A percentile compares a stretch with the other conserved stretches of the same genome.
Evolutionary conservation across 2,888 invertebrate species (phyloP).

Genomic region (Rhorus exstirpatorius): DNA sequence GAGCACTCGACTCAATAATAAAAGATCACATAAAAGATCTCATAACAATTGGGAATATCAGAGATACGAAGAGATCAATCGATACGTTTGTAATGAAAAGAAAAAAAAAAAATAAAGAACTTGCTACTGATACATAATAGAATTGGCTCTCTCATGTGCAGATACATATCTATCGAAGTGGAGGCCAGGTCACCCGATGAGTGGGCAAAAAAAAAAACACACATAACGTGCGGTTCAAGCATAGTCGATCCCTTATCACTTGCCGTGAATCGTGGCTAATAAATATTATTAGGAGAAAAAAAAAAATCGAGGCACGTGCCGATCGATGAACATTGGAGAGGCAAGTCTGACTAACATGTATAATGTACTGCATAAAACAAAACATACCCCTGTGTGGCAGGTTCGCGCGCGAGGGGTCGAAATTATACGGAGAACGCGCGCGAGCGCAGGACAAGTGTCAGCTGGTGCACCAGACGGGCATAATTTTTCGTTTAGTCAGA

Average conservation of each 20-base stretch:
- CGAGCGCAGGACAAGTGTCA: constrained; percentile 50
- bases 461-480: constrained; percentile 48
- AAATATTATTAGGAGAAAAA: constrained; percentile 70
- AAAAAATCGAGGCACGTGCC: constrained; percentile 57
- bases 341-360: constrained; percentile 25
- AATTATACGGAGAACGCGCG: constrained; percentile 43
- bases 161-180: too few species aligned
- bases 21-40: too few species aligned
- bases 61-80: constrained; percentile 19
- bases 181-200: too few species aligned
- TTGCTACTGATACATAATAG: too few species aligned
- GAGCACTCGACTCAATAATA: too few species aligned
- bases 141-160: too few species aligned
- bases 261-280: constrained; percentile 60
- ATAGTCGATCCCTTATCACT: constrained; percentile 66
- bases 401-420: constrained; percentile 3
- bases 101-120: too few species aligned
- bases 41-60: too few species aligned
- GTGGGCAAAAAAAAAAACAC: too few species aligned
- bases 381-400: neutral
- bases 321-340: constrained; percentile 66
- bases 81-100: constrained; percentile 50
- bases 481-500: constrained; percentile 74
- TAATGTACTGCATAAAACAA: constrained; percentile 26
- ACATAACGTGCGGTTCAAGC: constrained; percentile 14